These are phyloP conservation scores for Ptychodera flava DNA, from an alignment of 35 echinoderm and acorn worm genomes.

Conservation along the genomic window DNA sequence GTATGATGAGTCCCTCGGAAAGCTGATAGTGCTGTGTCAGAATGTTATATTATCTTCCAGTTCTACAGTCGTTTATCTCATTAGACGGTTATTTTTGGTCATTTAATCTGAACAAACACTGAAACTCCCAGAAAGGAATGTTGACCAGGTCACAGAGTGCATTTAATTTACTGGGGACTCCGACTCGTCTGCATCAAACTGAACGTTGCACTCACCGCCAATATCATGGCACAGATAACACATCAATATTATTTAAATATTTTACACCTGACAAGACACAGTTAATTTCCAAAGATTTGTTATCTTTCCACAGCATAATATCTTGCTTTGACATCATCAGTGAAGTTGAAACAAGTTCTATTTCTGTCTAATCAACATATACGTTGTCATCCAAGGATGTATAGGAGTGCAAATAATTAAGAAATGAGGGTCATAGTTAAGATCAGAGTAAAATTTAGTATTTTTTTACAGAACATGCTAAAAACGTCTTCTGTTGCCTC, in stretches of 20 bases:
- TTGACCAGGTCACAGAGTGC: background rate
- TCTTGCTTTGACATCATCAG: background rate
- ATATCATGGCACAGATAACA: background rate
- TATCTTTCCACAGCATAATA: background rate
- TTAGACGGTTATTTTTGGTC: background rate
- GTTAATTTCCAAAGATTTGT: too few species aligned
- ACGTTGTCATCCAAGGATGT: too few species aligned
- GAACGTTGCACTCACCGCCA: background rate
- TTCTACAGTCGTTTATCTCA: too few species aligned
- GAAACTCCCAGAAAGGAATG: background rate
- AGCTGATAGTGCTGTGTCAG: background rate
- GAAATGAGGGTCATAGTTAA: too few species aligned
- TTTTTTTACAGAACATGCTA: too few species aligned
- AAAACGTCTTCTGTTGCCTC: too few species aligned
- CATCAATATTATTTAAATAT: background rate
- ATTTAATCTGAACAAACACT: background rate
- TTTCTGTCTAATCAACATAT: too few species aligned
- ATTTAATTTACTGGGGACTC: background rate
- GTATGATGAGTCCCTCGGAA: background rate
- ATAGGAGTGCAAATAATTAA: too few species aligned
- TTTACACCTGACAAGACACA: too few species aligned
- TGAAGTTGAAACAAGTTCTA: too few species aligned
- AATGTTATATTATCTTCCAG: background rate
- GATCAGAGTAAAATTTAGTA: too few species aligned
- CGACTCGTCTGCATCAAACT: background rate